Evolutionary conservation across 2,113 vertebrate species (phyloP).

Genomic region (Tragelaphus strepsiceros): DNA sequence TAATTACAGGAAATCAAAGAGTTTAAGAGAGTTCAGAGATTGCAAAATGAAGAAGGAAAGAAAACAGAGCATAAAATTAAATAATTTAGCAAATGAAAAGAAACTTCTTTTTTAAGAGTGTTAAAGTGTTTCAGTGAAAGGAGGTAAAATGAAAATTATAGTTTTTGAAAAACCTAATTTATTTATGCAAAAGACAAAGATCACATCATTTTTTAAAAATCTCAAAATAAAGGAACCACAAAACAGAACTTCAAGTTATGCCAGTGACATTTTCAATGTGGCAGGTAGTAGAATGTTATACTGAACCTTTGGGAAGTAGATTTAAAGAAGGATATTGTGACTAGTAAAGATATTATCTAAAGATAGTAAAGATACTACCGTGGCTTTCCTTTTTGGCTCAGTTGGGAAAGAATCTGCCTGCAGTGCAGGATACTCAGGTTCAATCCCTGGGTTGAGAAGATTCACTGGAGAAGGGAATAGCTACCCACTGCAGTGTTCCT

Average conservation of each 20-base stretch:
- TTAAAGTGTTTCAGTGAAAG: background rate
- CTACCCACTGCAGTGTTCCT: background rate
- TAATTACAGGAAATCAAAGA: background rate
- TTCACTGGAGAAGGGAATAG: background rate
- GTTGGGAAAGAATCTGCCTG: background rate
- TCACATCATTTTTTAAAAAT: background rate
- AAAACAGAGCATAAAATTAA: background rate
- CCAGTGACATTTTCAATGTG: background rate
- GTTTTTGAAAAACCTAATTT: background rate
- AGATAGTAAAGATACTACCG: background rate
- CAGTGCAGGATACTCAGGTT: background rate
- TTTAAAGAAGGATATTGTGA: background rate
- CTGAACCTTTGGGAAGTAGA: background rate
- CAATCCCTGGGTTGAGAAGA: background rate
- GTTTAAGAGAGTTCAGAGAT: background rate
- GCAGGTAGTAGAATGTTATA: background rate
- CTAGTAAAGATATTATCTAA: background rate
- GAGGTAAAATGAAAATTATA: background rate
- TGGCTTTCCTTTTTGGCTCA: background rate
- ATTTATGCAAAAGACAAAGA: background rate
- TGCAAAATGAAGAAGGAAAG: background rate
- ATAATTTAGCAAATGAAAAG: background rate
- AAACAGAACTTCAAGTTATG: background rate
- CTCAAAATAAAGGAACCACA: background rate
- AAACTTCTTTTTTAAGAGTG: background rate